Evolutionary conservation across 53 echinoderm and acorn worm species (phyloP).

Genomic region (Antedon mediterranea): DNA sequence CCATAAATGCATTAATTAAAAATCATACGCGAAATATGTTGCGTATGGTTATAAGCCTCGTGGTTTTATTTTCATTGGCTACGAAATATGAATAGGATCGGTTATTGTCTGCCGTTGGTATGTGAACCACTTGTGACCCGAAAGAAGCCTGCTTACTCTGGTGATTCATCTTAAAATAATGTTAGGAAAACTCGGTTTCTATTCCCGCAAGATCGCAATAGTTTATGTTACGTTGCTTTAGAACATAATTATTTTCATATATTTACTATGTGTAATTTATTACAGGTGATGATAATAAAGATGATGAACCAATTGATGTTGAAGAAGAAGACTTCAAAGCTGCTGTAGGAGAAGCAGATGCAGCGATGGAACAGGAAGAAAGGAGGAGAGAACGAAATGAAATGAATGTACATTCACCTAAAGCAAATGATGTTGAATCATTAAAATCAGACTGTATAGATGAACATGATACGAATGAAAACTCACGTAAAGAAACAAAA

Average conservation of each 20-base stretch:
- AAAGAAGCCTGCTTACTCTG: neutral
- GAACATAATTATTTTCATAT: no score
- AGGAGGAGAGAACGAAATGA: neutral
- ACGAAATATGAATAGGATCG: no score
- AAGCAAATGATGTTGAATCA: neutral
- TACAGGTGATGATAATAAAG: conserved; percentile 4
- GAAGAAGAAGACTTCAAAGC: neutral
- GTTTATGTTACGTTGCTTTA: no score
- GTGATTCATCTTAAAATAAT: neutral
- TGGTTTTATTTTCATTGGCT: no score
- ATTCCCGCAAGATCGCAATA: neutral
- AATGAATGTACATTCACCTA: neutral
- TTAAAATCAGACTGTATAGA: neutral
- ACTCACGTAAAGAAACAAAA: conserved; percentile 14
- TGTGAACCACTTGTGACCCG: neutral
- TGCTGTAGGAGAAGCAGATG: neutral
- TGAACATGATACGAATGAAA: conserved; percentile 7
- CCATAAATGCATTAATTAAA: no score
- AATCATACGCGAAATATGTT: no score
- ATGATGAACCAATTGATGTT: conserved; percentile 6
- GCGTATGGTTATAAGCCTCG: no score
- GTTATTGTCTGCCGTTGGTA: neutral
- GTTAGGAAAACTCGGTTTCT: neutral
- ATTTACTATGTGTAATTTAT: neutral
- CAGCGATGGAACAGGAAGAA: neutral